Base-by-base conservation (phyloP, 2,797 vertebrate species). In the Aeoliscus strigatus region DNA sequence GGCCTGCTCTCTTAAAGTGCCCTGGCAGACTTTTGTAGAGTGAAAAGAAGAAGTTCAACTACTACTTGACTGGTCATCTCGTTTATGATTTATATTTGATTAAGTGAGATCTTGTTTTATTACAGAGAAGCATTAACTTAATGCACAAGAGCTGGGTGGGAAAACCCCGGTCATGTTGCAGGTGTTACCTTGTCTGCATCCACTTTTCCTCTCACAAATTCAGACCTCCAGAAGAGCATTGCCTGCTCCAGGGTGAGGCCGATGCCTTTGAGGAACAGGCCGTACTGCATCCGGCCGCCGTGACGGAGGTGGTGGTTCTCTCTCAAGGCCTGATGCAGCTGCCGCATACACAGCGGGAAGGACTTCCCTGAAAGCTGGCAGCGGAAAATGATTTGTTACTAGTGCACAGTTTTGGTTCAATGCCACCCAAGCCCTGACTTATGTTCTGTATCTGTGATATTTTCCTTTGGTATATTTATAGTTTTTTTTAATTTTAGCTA, bases 231-330 rank as follows among this genome's bases (percentile, higher is more conserved):
- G 65, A 99, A 98, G 59, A 95, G 93, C 75, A 99, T 60, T 0
- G 96, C 94, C 74, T 98, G 96, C 9, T 99, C 94, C 71, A 99
- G 63, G 1, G 96, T 92, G 41, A 99, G 77, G 46, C 96, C 95
- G 0, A 99, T 93, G 42, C 94, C 94, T 66, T 99, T 99, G 5
- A 99, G 85, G 83, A 94, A 99, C 32, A 99, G 91, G 1, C 96
- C 96, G 0, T 97, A 99, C 38, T 99, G 96, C 95, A 98, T 94
- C 0, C 95, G 91, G 11, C 96, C 96, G 0, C 96, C 94, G 0
- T 99, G 96, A 0, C 96, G 94, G 13, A 98, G 92, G 47, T 99
- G 96, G 67, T 99, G 96, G 74, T 75, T 90, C 14, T 98, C 96
- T 27, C 91, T 84, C 1, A 99, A 81, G 10, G 86, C 70, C 79